Evolutionary conservation across 1,140 invertebrate genomes (phyloP), one percentile per base, ranked within the genome.

Genomic region (Drosophila chauvacae): DNA sequence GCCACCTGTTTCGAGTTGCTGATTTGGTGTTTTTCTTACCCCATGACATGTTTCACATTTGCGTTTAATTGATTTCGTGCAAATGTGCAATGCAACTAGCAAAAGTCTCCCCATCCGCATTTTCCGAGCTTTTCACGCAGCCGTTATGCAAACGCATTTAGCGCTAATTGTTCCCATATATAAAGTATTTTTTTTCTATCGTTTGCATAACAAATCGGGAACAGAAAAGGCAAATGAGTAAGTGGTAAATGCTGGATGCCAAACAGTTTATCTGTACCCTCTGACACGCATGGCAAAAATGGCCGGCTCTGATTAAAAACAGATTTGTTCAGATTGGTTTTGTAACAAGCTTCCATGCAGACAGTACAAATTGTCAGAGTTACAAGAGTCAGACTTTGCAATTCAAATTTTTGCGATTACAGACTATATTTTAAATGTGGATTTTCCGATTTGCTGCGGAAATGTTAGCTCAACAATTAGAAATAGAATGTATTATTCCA

Each of bases 41-140:
- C 44, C 23, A 23, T n/a, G 11, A 30, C 9, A 28, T 42, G 35
- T 57, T 80, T 83, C 51, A 14, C 71, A 72, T 87, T 79, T 63
- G 33, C 14, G 51, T 76, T 82, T 59, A 87, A 80, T 87, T 86
- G 80, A 86, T 82, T 86, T 83, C 80, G 69, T 76, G 65, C 37
- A 66, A 69, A 69, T 73, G 44, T 44, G 50, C 39, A 60, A 69
- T 44, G 69, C 48, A 48, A 53, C 18, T 20, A 55, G 33, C 45
- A 55, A 59, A 81, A 58, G 56, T 47, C 37, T 42, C 55, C 53
- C 71, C 45, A 28, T 20, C 26, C 28, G 16, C 60, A 59, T 41
- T 51, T 66, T 26, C 28, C 30, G 23, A 48, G 64, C 80, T 57
- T 69, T 56, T 44, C 45, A 39, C 59, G 44, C 26, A 23, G 37